Base-by-base conservation (phyloP, 1,140 invertebrate species). In the Meloidogyne floridensis region DNA sequence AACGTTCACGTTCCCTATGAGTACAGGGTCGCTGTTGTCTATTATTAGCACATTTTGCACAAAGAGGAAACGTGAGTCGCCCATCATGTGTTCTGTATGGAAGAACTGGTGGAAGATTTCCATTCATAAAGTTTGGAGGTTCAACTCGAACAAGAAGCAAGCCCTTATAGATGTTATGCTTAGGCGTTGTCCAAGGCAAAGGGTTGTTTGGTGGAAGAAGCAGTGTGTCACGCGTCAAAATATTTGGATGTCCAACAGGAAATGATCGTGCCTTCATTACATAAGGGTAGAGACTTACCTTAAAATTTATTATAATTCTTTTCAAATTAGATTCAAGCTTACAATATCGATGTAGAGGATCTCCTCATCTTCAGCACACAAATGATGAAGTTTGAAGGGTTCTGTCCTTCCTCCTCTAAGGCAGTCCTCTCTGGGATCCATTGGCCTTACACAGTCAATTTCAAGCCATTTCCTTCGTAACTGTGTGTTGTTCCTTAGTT, bases 381-480 rank as follows among this genome's bases (percentile, higher is more conserved):
- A 20, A 1, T 20, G 20, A 20, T 20, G 20, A 0, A 80, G n/a
- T 15, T 76, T 81, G n/a, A 80, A 80, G 7, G 78, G 70, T 80
- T 80, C 78, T 1, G 75, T 80, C 6, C 78, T n/a, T 4, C 78
- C 78, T 3, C 78, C 78, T 9, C 77, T 8, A 20, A 80, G 70
- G 6, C 53, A 53, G 15, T 80, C 77, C 7, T 80, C 75, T 9
- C 78, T 70, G 8, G 75, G 75, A 80, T 80, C 78, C 42, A 80
- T 8, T 42, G 78, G 78, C 2, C 75, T 0, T 0, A 75, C 69
- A 18, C 54, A 53, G 42, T 20, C 53, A 15, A n/a, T 20, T 13
- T 56, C 42, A 2, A 18, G 32, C 11, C 54, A 80, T 54, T 51
- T 2, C 1, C 20, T 2, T 10, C 42, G 72, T 3, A 80, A 15